Evolutionary conservation across 2,113 vertebrate genomes (phyloP).

Genomic region (Sprattus sprattus): DNA sequence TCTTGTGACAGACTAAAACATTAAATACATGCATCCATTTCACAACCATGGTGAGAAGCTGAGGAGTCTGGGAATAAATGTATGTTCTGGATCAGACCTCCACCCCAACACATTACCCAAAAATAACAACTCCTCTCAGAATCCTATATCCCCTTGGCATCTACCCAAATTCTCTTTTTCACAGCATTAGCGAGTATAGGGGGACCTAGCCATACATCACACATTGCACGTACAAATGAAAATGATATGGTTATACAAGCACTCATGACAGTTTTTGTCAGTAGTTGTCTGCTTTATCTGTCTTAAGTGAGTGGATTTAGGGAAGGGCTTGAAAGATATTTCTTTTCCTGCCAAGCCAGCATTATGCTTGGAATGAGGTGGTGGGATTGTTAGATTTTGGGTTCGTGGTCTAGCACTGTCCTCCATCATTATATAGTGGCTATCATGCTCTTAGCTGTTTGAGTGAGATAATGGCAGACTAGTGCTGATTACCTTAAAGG

Average conservation of each 20-base stretch:
- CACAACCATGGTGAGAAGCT: neutral
- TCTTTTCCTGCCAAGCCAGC: neutral
- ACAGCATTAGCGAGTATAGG: neutral
- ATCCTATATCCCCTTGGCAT: conserved; percentile 2
- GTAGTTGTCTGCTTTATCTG: neutral
- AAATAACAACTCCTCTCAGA: neutral
- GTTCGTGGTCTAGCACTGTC: neutral
- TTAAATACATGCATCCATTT: neutral
- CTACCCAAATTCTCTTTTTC: neutral
- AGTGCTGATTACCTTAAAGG: conserved; percentile 10
- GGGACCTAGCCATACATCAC: neutral
- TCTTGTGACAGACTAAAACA: neutral
- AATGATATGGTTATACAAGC: neutral
- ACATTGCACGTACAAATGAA: neutral
- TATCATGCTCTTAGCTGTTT: conserved; percentile 30
- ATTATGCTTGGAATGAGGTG: conserved; percentile 1
- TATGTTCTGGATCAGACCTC: neutral
- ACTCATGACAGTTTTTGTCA: neutral
- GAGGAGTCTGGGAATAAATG: neutral
- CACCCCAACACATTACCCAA: neutral
- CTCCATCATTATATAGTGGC: conserved; percentile 27
- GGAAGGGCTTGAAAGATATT: neutral
- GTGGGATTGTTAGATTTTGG: conserved; percentile 2
- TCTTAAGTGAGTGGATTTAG: conserved; percentile 2
- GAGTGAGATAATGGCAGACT: conserved; percentile 7